These are phyloP conservation scores for Phyllotreta striolata DNA, from an alignment of 2,888 invertebrate genomes.

Conservation along the genomic window DNA sequence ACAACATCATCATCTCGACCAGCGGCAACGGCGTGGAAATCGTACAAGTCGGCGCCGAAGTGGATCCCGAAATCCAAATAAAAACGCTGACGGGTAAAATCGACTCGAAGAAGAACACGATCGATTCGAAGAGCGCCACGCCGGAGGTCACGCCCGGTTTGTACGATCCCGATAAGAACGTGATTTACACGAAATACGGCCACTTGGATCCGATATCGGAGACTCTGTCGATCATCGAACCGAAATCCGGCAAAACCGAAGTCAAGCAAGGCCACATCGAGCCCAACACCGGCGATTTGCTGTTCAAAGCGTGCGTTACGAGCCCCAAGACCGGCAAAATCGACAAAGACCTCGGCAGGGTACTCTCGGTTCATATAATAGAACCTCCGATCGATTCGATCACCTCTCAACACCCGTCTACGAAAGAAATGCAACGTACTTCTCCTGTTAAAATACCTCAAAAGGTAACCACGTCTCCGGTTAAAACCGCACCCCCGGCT, in stretches of 20 bases:
- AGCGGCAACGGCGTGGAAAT: conserved; percentile 71
- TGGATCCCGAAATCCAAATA: conserved; percentile 74
- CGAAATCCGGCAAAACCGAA: conserved; percentile 66
- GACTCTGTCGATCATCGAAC: conserved; percentile 69
- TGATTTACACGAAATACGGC: conserved; percentile 77
- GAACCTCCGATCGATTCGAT: conserved; percentile 59
- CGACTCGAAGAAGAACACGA: conserved; percentile 73
- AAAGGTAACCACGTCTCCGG: conserved; percentile 33
- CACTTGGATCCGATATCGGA: conserved; percentile 75
- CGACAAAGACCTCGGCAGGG: conserved; percentile 62
- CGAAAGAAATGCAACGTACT: conserved; percentile 48
- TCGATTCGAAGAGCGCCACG: conserved; percentile 73
- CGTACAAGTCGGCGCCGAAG: conserved; percentile 72
- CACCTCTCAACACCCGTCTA: conserved; percentile 61
- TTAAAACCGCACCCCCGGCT: conserved; percentile 21
- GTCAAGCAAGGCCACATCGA: conserved; percentile 72
- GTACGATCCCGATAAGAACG: conserved; percentile 74
- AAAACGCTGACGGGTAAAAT: conserved; percentile 75
- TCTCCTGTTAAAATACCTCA: conserved; percentile 34
- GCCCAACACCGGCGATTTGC: conserved; percentile 73
- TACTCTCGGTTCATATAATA: conserved; percentile 59
- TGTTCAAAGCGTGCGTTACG: conserved; percentile 73
- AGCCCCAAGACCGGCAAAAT: conserved; percentile 76
- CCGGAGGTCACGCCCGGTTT: conserved; percentile 75
- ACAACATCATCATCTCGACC: conserved; percentile 57